Percentiles rank a stretch among this genome's conserved stretches.
These are phyloP conservation scores for Enteromius fasciolatus DNA, from an alignment of 2,797 vertebrate species.

Conservation along the genomic window DNA sequence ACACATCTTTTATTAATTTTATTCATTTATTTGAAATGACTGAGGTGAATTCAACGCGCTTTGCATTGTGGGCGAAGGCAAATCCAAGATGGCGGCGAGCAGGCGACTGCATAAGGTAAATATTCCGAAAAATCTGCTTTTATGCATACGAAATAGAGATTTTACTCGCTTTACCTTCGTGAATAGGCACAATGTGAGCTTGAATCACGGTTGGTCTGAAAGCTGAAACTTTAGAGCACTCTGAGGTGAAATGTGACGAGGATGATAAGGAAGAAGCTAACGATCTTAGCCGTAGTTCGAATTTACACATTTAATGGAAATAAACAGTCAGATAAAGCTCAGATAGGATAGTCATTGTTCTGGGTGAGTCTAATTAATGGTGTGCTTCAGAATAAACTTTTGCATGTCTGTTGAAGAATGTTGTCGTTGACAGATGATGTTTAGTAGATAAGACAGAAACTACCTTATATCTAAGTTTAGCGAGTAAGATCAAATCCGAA, in stretches of 20 bases:
- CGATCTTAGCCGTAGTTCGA: slow-evolving; percentile 41
- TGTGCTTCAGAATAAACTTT: background rate
- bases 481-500: background rate
- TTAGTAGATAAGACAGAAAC: background rate
- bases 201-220: background rate
- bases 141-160: background rate
- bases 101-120: slow-evolving; percentile 71
- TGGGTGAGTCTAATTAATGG: background rate
- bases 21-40: background rate
- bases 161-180: background rate
- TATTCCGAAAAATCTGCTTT: slow-evolving; percentile 50
- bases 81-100: slow-evolving; percentile 73
- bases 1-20: background rate
- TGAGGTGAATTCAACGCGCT: slow-evolving; percentile 39
- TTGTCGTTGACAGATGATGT: background rate
- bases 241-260: background rate
- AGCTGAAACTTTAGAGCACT: background rate
- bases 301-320: background rate
- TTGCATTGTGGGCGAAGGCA: slow-evolving; percentile 65
- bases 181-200: background rate
- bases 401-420: background rate
- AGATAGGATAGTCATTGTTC: background rate
- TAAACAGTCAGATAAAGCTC: background rate
- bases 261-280: slow-evolving; percentile 31
- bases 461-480: background rate